A percentile compares a stretch with the other conserved stretches of the same genome.
These are phyloP conservation scores for Condylostylus longicornis DNA, from an alignment of 1,140 invertebrate genomes.

Conservation along the genomic window DNA sequence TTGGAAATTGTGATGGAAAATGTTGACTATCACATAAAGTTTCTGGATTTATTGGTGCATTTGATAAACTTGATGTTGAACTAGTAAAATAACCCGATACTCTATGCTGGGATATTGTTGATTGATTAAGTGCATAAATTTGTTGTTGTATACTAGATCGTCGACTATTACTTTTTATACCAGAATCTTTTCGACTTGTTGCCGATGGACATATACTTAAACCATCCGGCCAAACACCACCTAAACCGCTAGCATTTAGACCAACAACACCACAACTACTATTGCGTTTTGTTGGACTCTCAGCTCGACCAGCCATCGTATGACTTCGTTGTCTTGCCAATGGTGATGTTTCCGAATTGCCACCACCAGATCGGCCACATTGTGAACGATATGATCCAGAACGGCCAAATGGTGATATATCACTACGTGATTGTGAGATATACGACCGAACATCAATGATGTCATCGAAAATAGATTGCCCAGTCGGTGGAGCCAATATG, in stretches of 20 bases:
- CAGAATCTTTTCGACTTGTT: conserved; percentile 73
- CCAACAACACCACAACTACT: no score
- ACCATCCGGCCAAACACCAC: conserved; percentile 37
- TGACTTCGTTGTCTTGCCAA: conserved; percentile 41
- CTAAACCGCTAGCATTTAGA: not conserved
- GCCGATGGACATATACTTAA: conserved; percentile 56
- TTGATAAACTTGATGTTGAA: conserved; percentile 45
- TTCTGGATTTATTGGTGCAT: no score
- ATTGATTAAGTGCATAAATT: conserved; percentile 43
- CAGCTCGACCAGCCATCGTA: conserved; percentile 24
- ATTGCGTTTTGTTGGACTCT: no score
- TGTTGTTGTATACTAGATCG: conserved; percentile 72
- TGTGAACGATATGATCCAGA: conserved; percentile 47
- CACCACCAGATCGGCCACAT: conserved; percentile 35
- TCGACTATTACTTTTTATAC: conserved; percentile 67
- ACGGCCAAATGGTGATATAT: conserved; percentile 44
- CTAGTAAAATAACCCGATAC: conserved; percentile 80
- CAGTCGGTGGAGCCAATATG: no score
- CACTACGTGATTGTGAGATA: conserved; percentile 49
- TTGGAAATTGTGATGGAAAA: conserved; percentile 12
- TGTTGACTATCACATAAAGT: conserved; percentile 27
- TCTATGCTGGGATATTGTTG: conserved; percentile 57
- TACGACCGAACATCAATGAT: conserved; percentile 50
- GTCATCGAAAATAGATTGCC: conserved; percentile 34
- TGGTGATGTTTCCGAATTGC: conserved; percentile 27